Conservation (phyloP, 2,888 invertebrate genomes). For the Drosophila formosana region DNA sequence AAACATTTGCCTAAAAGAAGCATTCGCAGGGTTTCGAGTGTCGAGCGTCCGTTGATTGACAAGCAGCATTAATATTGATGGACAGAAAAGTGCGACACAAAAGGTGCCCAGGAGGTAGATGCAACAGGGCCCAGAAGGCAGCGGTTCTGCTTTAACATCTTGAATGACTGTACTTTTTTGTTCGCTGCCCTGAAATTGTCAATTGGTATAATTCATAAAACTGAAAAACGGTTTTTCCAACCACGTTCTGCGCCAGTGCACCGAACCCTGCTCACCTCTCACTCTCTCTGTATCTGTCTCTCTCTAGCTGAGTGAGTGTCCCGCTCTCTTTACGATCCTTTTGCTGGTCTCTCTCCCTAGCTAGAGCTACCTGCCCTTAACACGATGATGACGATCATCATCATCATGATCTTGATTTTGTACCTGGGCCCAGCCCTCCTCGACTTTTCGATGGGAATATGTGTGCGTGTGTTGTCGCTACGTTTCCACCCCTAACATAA, state of each 20-base stretch:
- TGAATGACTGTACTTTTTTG: slow-evolving; percentile 70
- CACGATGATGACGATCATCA: slow-evolving; percentile 18
- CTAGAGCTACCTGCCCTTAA: slow-evolving; percentile 63
- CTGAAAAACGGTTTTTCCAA: slow-evolving; percentile 67
- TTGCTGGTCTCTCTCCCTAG: background rate
- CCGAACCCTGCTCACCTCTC: slow-evolving; percentile 45
- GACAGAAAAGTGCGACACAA: slow-evolving; percentile 40
- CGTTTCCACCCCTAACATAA: slow-evolving; percentile 67
- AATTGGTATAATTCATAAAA: slow-evolving; percentile 71
- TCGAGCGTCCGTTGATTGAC: slow-evolving; percentile 51
- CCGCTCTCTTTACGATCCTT: slow-evolving; percentile 14
- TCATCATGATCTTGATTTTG: slow-evolving; percentile 68
- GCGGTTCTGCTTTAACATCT: slow-evolving; percentile 32
- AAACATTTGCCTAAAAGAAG: slow-evolving; percentile 38
- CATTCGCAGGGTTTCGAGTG: slow-evolving; percentile 40
- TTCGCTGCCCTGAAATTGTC: slow-evolving; percentile 60
- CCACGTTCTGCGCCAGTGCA: slow-evolving; percentile 76
- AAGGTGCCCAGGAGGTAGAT: slow-evolving; percentile 39
- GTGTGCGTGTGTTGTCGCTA: slow-evolving; percentile 29
- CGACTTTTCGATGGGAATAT: slow-evolving; percentile 47
- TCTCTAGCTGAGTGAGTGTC: background rate
- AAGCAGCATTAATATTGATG: slow-evolving; percentile 56
- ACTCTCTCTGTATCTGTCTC: background rate
- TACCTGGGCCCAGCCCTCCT: slow-evolving; percentile 36
- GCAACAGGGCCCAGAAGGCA: slow-evolving; percentile 25